phyloP scores from a whole-genome alignment of 2,797 vertebrate species.

The Alouatta caraya region DNA sequence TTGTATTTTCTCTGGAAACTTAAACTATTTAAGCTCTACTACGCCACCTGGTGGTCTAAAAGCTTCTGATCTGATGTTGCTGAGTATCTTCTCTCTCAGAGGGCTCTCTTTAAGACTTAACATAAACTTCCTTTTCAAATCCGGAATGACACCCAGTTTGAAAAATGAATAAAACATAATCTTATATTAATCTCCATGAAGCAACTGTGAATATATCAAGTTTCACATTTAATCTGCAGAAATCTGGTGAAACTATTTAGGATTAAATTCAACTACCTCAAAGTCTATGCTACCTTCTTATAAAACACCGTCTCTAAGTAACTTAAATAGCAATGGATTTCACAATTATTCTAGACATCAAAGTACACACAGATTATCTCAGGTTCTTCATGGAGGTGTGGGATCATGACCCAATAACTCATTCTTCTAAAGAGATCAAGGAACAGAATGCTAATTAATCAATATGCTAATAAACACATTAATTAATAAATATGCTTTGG shows the following conservation, averaged over 20 bases:
- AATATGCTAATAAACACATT: not conserved
- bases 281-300: not conserved
- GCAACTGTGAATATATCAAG: not conserved
- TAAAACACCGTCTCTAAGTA: not conserved
- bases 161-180: not conserved
- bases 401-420: not conserved
- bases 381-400: not conserved
- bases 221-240: not conserved
- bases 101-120: not conserved
- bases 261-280: not conserved
- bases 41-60: slow-evolving; percentile 78
- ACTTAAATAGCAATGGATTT: not conserved
- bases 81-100: not conserved
- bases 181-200: not conserved
- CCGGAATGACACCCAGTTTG: not conserved
- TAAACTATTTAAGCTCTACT: slow-evolving; percentile 45
- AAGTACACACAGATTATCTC: not conserved
- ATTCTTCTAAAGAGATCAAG: not conserved
- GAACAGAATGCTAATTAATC: not conserved
- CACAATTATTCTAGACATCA: not conserved
- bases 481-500: not conserved
- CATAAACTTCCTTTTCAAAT: not conserved
- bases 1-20: not conserved
- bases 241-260: not conserved
- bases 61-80: not conserved